Evolutionary conservation across 1,140 invertebrate genomes (phyloP).

Genomic region (Conus betulinus): DNA sequence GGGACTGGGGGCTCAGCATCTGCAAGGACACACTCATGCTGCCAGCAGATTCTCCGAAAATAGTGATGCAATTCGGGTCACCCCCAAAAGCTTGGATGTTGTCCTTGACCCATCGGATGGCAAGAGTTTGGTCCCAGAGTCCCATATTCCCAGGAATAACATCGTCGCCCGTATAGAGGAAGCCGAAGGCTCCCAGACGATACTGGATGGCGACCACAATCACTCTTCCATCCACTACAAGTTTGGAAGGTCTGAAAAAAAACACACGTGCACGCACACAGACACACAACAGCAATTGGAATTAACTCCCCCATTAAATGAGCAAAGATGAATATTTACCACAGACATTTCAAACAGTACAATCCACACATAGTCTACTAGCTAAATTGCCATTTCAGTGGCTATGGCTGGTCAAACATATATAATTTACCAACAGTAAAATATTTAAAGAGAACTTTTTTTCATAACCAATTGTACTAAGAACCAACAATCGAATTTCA

Average conservation of each 20-base stretch:
- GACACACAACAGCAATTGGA: no score
- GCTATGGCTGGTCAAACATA: no score
- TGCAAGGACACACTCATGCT: conserved; percentile 85
- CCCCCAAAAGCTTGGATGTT: conserved; percentile 76
- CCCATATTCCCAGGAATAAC: conserved; percentile 33
- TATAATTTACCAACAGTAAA: no score
- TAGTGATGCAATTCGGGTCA: conserved; percentile 92
- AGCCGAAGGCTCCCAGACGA: conserved; percentile 30
- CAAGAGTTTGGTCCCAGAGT: conserved; percentile 35
- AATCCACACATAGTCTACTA: no score
- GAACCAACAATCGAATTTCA: no score
- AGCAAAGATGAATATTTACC: no score
- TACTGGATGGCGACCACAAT: conserved; percentile 26
- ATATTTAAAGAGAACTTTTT: no score
- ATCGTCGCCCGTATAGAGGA: conserved; percentile 11
- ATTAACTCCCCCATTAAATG: no score
- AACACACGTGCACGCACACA: no score
- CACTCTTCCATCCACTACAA: background rate
- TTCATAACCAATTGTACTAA: no score
- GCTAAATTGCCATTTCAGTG: no score
- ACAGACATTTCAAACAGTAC: no score
- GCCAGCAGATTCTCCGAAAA: conserved; percentile 97
- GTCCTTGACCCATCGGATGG: conserved; percentile 36
- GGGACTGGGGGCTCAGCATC: conserved; percentile 18
- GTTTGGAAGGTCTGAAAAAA: background rate